Base-by-base conservation (phyloP, 2,888 invertebrate species). In the Acanthosepion esculentum region DNA sequence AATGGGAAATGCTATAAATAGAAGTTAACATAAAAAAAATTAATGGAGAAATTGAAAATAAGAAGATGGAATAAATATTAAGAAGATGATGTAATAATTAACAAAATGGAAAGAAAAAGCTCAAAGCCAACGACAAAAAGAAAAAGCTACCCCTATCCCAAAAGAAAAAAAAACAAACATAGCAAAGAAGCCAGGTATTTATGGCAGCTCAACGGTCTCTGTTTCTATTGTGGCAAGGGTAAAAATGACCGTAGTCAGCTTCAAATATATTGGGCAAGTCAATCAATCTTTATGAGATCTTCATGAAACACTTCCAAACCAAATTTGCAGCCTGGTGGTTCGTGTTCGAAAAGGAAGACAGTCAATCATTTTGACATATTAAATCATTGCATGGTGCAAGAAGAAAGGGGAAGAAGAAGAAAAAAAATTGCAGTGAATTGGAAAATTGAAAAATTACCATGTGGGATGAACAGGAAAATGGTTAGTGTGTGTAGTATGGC, bases 201-300 rank as follows among this genome's bases (percentile, higher is more conserved):
- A 78, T 29, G 78, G 78, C 29, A n/a, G 78, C 78, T 78, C 12
- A 78, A n/a, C 33, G 78, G 78, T 78, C 78, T 78, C 78, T 15
- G 78, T 33, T 78, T n/a, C 78, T 1, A 78, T 78, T 78, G 78
- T 78, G n/a, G 78, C 78, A n/a, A 78, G 78, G n/a, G 78, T 78
- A 78, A 33, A 78, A 78, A 78, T 78, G 78, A 78, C 78, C 78
- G n/a, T 33, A 78, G 78, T 78, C 78, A 33, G 78, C 78, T 78
- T 78, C 78, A 33, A 78, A 78, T 78, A 78, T 78, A 78, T 78
- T 78, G 78, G 78, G n/a, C 78, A 59, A 33, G n/a, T 78, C 78
- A 78, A 78, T 78, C 78, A 78, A 78, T 78, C 78, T 78, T 78
- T 78, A 78, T 78, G n/a, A 78, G 78, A n/a, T 78, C 78, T n/a